Evolutionary conservation across 2,113 vertebrate species (phyloP).

Genomic region (Odocoileus virginianus): DNA sequence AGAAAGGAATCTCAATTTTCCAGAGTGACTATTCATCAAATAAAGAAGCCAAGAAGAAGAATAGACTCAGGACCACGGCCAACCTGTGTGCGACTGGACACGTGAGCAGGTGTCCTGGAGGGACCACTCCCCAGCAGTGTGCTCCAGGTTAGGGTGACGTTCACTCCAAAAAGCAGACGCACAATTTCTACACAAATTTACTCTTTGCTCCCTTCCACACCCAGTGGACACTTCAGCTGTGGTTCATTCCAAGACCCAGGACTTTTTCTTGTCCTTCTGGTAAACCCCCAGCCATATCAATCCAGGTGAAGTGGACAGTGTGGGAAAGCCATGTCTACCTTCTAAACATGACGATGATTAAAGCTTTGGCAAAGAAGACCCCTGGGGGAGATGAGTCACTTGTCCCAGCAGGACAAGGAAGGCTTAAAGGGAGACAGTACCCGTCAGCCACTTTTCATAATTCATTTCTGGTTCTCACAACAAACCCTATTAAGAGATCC

Average conservation of each 20-base stretch:
- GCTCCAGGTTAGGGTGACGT: too few species aligned
- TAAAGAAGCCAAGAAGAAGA: background rate
- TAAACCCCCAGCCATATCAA: fast-evolving
- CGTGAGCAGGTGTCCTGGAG: background rate
- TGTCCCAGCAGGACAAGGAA: background rate
- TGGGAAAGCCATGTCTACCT: background rate
- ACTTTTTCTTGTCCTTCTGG: background rate
- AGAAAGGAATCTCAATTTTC: background rate
- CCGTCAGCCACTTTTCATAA: background rate
- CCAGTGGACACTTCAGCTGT: background rate
- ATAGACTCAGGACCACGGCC: background rate
- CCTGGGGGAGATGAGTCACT: background rate
- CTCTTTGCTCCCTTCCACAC: background rate
- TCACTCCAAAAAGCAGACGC: background rate
- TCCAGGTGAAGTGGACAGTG: background rate
- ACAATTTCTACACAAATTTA: background rate
- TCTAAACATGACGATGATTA: background rate
- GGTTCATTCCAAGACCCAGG: background rate
- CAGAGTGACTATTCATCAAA: background rate
- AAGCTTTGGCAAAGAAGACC: background rate
- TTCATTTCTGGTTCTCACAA: background rate
- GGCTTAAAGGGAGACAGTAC: background rate
- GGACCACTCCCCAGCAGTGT: too few species aligned
- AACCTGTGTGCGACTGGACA: too few species aligned
- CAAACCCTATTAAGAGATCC: background rate